Evolutionary conservation across 1,140 invertebrate species (phyloP).

Genomic region (Drosophila nebulosa): DNA sequence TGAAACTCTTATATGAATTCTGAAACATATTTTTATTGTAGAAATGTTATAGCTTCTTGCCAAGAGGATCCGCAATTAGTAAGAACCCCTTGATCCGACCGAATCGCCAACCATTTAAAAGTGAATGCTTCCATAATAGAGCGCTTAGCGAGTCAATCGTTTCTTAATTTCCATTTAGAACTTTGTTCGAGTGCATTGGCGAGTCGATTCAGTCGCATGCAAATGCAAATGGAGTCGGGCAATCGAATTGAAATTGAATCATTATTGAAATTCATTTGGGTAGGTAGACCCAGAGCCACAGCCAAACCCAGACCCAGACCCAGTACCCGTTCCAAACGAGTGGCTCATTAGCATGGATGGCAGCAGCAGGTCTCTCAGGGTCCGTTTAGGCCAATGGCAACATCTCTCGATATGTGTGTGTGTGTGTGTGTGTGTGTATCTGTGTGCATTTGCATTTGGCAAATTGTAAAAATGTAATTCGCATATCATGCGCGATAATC

Average conservation of each 20-base stretch:
- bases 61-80: constrained; percentile 45
- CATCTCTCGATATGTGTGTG: not conserved
- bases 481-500: constrained; percentile 78
- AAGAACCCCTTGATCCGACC: constrained; percentile 21
- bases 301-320: not conserved
- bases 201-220: constrained; percentile 18
- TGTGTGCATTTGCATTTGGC: constrained; percentile 66
- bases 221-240: constrained; percentile 20
- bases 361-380: constrained; percentile 23
- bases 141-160: constrained; percentile 56
- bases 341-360: constrained; percentile 62
- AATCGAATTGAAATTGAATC: constrained; percentile 77
- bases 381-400: constrained; percentile 18
- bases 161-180: constrained; percentile 62
- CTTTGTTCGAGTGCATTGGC: constrained; percentile 4
- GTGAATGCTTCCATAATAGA: constrained; percentile 59
- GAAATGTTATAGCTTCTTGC: constrained; percentile 10
- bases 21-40: not conserved
- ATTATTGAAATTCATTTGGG: constrained; percentile 69
- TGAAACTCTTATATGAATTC: not conserved
- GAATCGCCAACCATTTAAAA: constrained; percentile 23
- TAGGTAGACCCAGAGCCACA: constrained; percentile 1
- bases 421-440: not conserved
- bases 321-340: constrained; percentile 14
- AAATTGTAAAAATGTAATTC: constrained; percentile 79